Percentiles rank a stretch among this genome's conserved stretches.
Evolutionary conservation across 2,797 vertebrate genomes (phyloP).

Genomic region (Menidia menidia): DNA sequence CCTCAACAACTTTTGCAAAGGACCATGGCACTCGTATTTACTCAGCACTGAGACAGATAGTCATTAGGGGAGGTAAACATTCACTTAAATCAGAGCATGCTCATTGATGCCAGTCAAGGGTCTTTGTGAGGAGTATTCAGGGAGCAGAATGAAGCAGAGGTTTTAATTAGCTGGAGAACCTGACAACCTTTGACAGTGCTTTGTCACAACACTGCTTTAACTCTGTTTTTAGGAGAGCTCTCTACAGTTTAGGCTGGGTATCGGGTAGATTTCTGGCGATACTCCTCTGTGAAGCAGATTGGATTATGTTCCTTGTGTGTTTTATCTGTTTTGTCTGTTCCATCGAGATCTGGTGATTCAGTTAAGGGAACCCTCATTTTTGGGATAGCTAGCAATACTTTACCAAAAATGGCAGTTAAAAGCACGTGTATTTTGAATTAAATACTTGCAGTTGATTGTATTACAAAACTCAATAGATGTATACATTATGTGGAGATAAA

Average conservation of each 20-base stretch:
- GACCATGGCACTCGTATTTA: slow-evolving; percentile 64
- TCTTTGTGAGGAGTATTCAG: slow-evolving; percentile 75
- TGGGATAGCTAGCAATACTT: slow-evolving; percentile 31
- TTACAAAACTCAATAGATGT: slow-evolving; percentile 19
- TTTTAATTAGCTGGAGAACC: slow-evolving; percentile 82
- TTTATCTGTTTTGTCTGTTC: slow-evolving; percentile 13
- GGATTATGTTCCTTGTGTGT: slow-evolving; percentile 10
- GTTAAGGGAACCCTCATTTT: slow-evolving; percentile 20
- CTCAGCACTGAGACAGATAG: slow-evolving; percentile 75
- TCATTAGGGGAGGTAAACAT: slow-evolving; percentile 84
- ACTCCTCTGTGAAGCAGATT: neutral
- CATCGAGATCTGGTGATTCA: slow-evolving; percentile 21
- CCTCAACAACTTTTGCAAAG: slow-evolving; percentile 35
- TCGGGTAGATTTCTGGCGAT: slow-evolving; percentile 18
- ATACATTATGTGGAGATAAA: slow-evolving; percentile 47
- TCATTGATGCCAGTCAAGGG: slow-evolving; percentile 78
- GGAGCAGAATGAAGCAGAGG: slow-evolving; percentile 73
- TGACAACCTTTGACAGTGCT: slow-evolving; percentile 76
- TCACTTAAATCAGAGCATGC: slow-evolving; percentile 78
- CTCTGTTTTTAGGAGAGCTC: slow-evolving; percentile 7
- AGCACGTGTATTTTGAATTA: slow-evolving; percentile 17
- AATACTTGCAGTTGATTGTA: slow-evolving; percentile 21
- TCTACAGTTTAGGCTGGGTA: neutral
- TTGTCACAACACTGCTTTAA: slow-evolving; percentile 52
- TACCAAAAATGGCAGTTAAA: slow-evolving; percentile 17